These are phyloP conservation scores for Polyploca ridens DNA, from an alignment of 2,888 invertebrate species.

Conservation along the genomic window DNA sequence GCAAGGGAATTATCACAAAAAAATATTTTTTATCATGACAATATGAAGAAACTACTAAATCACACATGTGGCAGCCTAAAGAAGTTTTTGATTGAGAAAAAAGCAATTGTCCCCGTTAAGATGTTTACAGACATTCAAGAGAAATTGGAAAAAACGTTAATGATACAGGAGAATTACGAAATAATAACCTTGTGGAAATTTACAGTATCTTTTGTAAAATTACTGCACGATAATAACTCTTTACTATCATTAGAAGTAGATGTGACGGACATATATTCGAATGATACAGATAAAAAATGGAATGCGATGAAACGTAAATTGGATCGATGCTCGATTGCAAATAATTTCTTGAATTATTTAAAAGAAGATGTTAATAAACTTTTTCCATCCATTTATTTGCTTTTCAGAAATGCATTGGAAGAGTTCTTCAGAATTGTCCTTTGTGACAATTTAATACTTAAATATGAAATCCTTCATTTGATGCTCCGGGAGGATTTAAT, in stretches of 20 bases:
- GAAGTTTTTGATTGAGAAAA: conserved; percentile 34
- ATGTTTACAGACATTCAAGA: conserved; percentile 44
- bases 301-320: conserved; percentile 31
- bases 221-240: conserved; percentile 33
- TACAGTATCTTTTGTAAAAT: conserved; percentile 40
- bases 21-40: conserved; percentile 32
- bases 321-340: conserved; percentile 43
- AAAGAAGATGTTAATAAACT: conserved; percentile 51
- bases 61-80: conserved; percentile 43
- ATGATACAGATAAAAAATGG: conserved; percentile 31
- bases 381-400: conserved; percentile 57
- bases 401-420: conserved; percentile 49
- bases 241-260: background rate
- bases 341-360: conserved; percentile 48
- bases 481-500: conserved; percentile 52
- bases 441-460: conserved; percentile 32
- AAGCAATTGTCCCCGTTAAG: conserved; percentile 43
- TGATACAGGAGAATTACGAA: conserved; percentile 56
- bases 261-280: background rate
- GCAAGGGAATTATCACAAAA: conserved; percentile 32
- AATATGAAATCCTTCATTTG: conserved; percentile 15
- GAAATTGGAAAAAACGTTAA: conserved; percentile 41
- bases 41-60: conserved; percentile 37
- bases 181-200: conserved; percentile 56
- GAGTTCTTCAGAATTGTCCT: conserved; percentile 24